Percentiles rank a stretch among this genome's conserved stretches.
Conservation (phyloP, 1,140 invertebrate genomes). For the Parapsyche elsis region DNA sequence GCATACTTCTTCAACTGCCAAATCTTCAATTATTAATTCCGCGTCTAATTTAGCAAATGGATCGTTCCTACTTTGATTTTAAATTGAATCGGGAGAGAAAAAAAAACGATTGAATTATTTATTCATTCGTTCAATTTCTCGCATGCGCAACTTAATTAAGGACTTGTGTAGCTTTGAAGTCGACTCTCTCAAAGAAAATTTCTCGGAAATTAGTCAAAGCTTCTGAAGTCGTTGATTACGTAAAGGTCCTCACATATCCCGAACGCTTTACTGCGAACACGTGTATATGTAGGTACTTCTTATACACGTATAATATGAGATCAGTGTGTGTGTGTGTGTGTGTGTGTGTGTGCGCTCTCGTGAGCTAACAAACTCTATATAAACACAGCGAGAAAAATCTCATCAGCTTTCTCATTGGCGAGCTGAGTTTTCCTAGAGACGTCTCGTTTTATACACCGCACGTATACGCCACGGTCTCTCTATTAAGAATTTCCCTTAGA, state of each 20-base stretch:
- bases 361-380: constrained; percentile 54
- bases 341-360: constrained; percentile 7
- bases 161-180: constrained; percentile 14
- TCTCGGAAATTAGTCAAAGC: constrained; percentile 35
- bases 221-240: constrained; percentile 37
- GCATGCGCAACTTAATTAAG: constrained; percentile 8
- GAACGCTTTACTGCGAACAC: constrained; percentile 2
- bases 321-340: background rate
- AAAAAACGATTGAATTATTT: background rate
- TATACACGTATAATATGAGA: background rate
- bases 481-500: constrained; percentile 55
- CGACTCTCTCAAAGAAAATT: constrained; percentile 12
- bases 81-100: background rate
- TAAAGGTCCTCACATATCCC: constrained; percentile 37
- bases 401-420: constrained; percentile 56
- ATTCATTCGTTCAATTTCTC: background rate
- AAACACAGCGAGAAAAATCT: constrained; percentile 56
- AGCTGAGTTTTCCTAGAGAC: constrained; percentile 40
- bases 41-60: background rate
- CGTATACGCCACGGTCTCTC: constrained; percentile 10
- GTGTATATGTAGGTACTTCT: constrained; percentile 6
- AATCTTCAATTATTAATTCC: no score
- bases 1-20: background rate
- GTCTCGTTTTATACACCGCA: constrained; percentile 31
- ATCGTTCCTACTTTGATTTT: background rate